Evolutionary conservation across 2,888 invertebrate genomes (phyloP), one percentile per base, ranked within the genome.

Genomic region (Euzophera pinguis): DNA sequence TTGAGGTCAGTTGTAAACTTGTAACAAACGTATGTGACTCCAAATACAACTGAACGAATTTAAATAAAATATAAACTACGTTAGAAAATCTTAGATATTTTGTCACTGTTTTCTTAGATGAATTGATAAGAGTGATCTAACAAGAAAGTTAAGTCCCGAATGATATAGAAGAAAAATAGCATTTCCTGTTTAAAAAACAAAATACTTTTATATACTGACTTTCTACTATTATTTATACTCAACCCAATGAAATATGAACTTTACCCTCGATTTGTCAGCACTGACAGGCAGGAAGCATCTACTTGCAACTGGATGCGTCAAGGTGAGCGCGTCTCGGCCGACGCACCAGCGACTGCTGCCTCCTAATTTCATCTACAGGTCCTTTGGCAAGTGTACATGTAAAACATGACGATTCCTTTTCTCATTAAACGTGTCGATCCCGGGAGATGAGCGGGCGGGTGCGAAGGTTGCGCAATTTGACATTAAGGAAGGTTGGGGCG

Each of bases 401-500:
- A 22, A 29, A 35, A 43, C 37, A 58, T 62, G 54, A 64, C 68
- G 65, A 69, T 71, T 69, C 63, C 61, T 56, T 63, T 73, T 70
- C 57, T 72, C 78, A 78, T 78, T 75, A 75, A 74, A 57, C 61
- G 56, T 71, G 71, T 72, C 75, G 71, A 72, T 82, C 71, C 72
- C 66, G 60, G 50, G 68, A 69, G 72, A 73, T 70, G 64, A 59
- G 54, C 62, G 59, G 61, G 53, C 66, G 70, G 63, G 60, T 67
- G 64, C 61, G 67, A 69, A 71, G 68, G 74, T 84, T 81, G 76
- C 79, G 81, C 75, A 80, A 81, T 79, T 73, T 74, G 78, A 81
- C 81, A 81, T 88, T 88, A 88, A 77, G 83, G 81, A 85, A 87
- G 88, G 89, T 88, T 86, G 84, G 76, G 75, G 75, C 82, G 85